These are phyloP conservation scores for Allacma fusca DNA, from an alignment of 2,888 invertebrate genomes.

Conservation along the genomic window DNA sequence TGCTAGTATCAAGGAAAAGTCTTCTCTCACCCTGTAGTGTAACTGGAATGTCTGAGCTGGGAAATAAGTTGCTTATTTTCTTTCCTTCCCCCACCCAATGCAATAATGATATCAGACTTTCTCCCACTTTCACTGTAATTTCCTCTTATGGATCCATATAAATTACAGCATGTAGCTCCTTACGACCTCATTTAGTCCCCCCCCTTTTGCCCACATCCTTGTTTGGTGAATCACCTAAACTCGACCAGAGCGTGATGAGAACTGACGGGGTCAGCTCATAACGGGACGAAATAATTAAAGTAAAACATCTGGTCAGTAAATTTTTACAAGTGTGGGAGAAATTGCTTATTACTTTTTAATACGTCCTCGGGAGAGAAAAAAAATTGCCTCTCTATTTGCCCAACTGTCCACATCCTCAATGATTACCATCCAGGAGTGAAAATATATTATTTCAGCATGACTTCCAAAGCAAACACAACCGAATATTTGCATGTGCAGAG, in stretches of 20 bases:
- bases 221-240: background rate
- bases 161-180: background rate
- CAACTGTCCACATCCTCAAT: background rate
- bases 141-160: background rate
- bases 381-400: background rate
- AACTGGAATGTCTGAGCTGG: too few relatives aligned
- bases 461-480: too few relatives aligned
- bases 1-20: too few relatives aligned
- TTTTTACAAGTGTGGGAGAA: background rate
- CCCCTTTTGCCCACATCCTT: background rate
- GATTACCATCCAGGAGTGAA: too few relatives aligned
- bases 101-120: background rate
- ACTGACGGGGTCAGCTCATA: background rate
- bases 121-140: background rate
- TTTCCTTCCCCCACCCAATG: background rate
- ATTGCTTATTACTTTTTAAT: conserved; percentile 5
- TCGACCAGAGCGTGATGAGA: too few relatives aligned
- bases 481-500: too few relatives aligned
- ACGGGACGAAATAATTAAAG: background rate
- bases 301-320: conserved; percentile 13
- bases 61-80: too few relatives aligned
- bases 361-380: too few relatives aligned
- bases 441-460: too few relatives aligned
- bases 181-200: background rate
- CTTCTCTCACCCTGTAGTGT: too few relatives aligned